Conservation (phyloP, 2,797 vertebrate species). For the Falco peregrinus region DNA sequence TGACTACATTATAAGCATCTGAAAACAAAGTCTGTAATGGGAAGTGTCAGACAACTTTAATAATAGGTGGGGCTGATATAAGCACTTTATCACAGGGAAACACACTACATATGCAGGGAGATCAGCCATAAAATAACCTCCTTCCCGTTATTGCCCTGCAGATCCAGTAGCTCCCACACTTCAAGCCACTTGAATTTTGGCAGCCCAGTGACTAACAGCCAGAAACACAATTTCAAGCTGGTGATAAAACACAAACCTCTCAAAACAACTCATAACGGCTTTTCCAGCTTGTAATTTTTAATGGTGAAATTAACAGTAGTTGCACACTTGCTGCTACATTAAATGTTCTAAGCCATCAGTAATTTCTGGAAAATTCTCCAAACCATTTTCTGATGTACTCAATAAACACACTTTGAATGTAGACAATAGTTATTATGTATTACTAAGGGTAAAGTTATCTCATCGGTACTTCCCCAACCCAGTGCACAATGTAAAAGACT, state of each 20-base stretch:
- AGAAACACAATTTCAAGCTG: slow-evolving; percentile 27
- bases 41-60: slow-evolving; percentile 47
- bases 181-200: slow-evolving; percentile 62
- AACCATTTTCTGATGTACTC: not conserved
- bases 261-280: slow-evolving; percentile 57
- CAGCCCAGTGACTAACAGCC: slow-evolving; percentile 47
- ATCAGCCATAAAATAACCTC: slow-evolving; percentile 45
- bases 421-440: not conserved
- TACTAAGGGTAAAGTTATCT: not conserved
- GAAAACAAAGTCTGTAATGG: slow-evolving; percentile 24
- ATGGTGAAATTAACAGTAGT: not conserved
- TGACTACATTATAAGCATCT: not conserved
- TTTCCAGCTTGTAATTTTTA: slow-evolving; percentile 44
- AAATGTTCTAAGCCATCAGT: not conserved
- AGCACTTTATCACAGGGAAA: slow-evolving; percentile 55
- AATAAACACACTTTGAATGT: not conserved
- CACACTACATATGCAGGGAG: slow-evolving; percentile 14
- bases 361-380: slow-evolving; percentile 55
- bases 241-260: slow-evolving; percentile 54
- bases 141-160: slow-evolving; percentile 17
- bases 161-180: slow-evolving; percentile 43
- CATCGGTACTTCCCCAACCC: not conserved
- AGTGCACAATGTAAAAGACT: not conserved
- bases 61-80: slow-evolving; percentile 54
- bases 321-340: not conserved